Percentiles rank a stretch among this genome's conserved stretches.
Evolutionary conservation across 1,140 invertebrate genomes (phyloP).

Genomic region (Drosophila erecta): DNA sequence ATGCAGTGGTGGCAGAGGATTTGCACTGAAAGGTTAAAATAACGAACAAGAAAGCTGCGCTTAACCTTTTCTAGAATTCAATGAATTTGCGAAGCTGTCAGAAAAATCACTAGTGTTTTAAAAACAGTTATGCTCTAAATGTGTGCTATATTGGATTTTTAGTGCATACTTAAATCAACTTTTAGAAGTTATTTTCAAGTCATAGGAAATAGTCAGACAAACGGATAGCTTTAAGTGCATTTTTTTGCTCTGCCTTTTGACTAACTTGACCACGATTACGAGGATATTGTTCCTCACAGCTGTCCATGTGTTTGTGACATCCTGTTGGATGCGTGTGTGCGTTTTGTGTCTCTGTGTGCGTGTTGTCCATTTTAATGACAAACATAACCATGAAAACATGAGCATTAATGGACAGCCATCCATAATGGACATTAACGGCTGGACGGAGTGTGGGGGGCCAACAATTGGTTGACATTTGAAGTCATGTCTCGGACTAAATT

Average conservation of each 20-base stretch:
- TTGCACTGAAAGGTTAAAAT: not conserved
- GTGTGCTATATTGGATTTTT: too few relatives aligned
- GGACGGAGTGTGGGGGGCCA: conserved; percentile 1
- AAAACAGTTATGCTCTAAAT: too few relatives aligned
- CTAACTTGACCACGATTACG: conserved; percentile 13
- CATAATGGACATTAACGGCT: conserved; percentile 56
- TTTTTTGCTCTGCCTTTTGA: conserved; percentile 7
- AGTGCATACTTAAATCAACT: too few relatives aligned
- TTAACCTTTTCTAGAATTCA: not conserved
- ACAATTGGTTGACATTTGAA: conserved; percentile 58
- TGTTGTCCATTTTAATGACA: conserved; percentile 63
- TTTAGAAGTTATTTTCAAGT: too few relatives aligned
- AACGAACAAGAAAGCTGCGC: not conserved
- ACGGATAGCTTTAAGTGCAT: not conserved
- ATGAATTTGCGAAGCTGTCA: not conserved
- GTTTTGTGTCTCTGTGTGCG: conserved; percentile 30
- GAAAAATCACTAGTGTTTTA: too few relatives aligned
- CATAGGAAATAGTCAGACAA: not conserved
- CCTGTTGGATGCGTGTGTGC: conserved; percentile 21
- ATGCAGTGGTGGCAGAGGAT: conserved; percentile 19
- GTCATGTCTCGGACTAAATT: conserved; percentile 62
- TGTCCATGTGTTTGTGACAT: conserved; percentile 20
- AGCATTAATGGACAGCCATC: conserved; percentile 66
- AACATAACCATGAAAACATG: conserved; percentile 62
- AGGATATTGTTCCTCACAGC: conserved; percentile 21